These are phyloP conservation scores for Drosophila santomea DNA, from an alignment of 1,140 invertebrate species.

Conservation along the genomic window DNA sequence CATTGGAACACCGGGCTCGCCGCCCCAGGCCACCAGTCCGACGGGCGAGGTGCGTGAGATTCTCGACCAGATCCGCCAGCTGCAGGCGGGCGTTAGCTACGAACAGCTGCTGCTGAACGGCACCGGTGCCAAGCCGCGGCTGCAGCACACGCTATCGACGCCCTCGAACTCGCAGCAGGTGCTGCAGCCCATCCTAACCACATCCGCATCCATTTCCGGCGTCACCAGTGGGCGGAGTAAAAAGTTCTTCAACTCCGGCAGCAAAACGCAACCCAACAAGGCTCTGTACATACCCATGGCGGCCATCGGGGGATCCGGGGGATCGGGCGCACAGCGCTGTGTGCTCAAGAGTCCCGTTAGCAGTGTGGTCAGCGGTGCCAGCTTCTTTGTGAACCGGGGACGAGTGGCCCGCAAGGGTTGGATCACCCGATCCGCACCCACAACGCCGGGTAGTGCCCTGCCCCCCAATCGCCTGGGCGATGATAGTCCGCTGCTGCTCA, in stretches of 20 bases:
- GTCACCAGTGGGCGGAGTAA: slow-evolving; percentile 48
- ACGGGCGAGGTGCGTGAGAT: slow-evolving; percentile 89
- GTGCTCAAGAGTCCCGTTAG: slow-evolving; percentile 78
- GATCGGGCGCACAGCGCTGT: slow-evolving; percentile 58
- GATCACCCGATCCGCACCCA: slow-evolving; percentile 90
- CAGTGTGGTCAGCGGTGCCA: slow-evolving; percentile 71
- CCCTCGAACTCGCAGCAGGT: slow-evolving; percentile 51
- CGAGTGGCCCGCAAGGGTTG: slow-evolving; percentile 85
- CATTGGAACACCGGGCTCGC: slow-evolving; percentile 88
- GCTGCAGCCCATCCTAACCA: slow-evolving; percentile 31
- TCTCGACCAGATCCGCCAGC: slow-evolving; percentile 89
- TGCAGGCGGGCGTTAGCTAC: slow-evolving; percentile 85
- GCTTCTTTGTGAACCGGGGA: slow-evolving; percentile 67
- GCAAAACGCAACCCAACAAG: slow-evolving; percentile 67
- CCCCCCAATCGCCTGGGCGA: slow-evolving; percentile 86
- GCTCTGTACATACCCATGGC: slow-evolving; percentile 81
- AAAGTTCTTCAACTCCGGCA: slow-evolving; percentile 66
- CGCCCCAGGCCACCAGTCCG: slow-evolving; percentile 91
- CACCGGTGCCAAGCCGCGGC: slow-evolving; percentile 48
- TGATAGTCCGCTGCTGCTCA: slow-evolving; percentile 86
- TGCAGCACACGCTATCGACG: slow-evolving; percentile 70
- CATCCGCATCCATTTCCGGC: slow-evolving; percentile 26
- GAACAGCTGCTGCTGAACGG: slow-evolving; percentile 61
- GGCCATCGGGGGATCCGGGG: slow-evolving; percentile 32
- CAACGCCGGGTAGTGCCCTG: slow-evolving; percentile 88